Evolutionary conservation across 2,113 vertebrate species (phyloP).

Genomic region (Petaurus breviceps): DNA sequence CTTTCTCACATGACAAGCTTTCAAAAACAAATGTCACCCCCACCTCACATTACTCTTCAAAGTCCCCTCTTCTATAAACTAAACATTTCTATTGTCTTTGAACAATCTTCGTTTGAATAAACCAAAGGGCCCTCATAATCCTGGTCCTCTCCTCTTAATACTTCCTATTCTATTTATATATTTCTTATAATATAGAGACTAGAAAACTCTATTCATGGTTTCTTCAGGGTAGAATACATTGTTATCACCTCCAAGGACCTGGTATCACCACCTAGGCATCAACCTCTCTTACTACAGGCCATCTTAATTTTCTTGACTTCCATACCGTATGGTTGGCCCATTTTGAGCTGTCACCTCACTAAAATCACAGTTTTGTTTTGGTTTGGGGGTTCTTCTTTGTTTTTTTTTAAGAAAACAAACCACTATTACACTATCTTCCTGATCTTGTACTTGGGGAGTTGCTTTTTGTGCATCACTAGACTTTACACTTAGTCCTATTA

Average conservation of each 20-base stretch:
- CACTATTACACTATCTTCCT: neutral
- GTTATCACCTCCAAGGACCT: neutral
- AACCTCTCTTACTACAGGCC: neutral
- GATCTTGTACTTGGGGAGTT: neutral
- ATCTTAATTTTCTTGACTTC: neutral
- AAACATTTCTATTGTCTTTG: neutral
- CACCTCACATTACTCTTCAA: neutral
- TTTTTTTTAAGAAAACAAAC: neutral
- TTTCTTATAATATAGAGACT: neutral
- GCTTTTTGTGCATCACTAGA: neutral
- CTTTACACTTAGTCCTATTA: neutral
- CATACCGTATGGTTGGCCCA: neutral
- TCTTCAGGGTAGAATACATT: neutral
- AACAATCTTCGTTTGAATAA: neutral
- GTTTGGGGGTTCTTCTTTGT: neutral
- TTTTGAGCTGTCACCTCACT: neutral
- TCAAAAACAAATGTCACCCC: neutral
- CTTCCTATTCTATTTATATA: neutral
- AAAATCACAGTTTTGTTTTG: neutral
- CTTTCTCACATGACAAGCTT: neutral
- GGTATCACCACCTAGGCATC: no score
- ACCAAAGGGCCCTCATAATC: neutral
- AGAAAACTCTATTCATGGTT: neutral
- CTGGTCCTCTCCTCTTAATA: neutral
- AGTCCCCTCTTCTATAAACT: neutral